Evolutionary conservation across 1,140 invertebrate species (phyloP).

Genomic region (Gonioctena quinquepunctata): DNA sequence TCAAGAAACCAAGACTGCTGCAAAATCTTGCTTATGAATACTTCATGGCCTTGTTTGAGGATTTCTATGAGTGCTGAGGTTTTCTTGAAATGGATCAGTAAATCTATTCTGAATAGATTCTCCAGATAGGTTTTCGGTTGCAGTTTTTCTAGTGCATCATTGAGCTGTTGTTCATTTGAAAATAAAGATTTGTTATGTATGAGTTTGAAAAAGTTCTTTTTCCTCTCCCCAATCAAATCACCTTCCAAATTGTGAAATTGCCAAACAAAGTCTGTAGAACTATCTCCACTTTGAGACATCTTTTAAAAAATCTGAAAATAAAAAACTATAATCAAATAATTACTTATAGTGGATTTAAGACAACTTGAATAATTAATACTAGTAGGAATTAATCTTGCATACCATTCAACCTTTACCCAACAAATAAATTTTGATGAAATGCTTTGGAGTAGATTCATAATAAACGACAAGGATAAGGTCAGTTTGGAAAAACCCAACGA

Average conservation of each 20-base stretch:
- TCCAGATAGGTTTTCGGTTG: constrained; percentile 19
- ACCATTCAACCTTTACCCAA: too few species aligned
- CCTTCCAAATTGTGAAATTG: constrained; percentile 21
- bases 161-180: not conserved
- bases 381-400: too few species aligned
- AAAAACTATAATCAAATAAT: too few species aligned
- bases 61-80: constrained; percentile 3
- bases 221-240: constrained; percentile 12
- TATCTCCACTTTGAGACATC: too few species aligned
- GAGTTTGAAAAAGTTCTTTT: constrained; percentile 21
- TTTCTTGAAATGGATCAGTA: constrained; percentile 20
- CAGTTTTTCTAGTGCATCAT: constrained; percentile 8
- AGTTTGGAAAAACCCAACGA: too few species aligned
- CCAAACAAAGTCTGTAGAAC: constrained; percentile 10
- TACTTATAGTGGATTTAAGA: too few species aligned
- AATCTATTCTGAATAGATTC: constrained; percentile 22
- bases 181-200: not conserved
- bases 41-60: constrained; percentile 26
- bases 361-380: too few species aligned
- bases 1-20: constrained; percentile 26
- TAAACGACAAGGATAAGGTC: too few species aligned
- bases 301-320: too few species aligned
- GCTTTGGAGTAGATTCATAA: too few species aligned
- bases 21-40: constrained; percentile 24
- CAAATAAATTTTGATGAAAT: too few species aligned